These are phyloP conservation scores for Daubentonia madagascariensis DNA, from an alignment of 2,113 vertebrate species.

Conservation along the genomic window DNA sequence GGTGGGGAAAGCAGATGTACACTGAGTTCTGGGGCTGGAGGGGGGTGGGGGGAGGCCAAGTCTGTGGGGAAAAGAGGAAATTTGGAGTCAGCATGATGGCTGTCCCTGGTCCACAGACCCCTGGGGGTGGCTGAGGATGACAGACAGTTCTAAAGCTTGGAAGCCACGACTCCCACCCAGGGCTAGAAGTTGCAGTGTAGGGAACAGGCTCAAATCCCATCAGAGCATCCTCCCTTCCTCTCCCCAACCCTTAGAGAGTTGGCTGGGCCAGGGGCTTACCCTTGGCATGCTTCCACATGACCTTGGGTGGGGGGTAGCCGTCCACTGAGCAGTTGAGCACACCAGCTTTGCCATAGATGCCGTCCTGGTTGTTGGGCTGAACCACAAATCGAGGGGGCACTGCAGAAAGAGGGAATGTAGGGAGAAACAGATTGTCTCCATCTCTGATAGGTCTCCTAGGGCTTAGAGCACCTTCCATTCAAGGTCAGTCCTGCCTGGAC, in stretches of 20 bases:
- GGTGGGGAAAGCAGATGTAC: background rate
- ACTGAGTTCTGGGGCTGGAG: background rate
- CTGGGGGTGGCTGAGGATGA: background rate
- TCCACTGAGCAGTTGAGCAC: slow-evolving; percentile 98
- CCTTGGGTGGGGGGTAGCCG: slow-evolving; percentile 97
- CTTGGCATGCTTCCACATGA: slow-evolving; percentile 99
- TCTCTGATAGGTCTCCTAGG: background rate
- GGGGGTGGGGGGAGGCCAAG: background rate
- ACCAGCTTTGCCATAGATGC: slow-evolving; percentile 96
- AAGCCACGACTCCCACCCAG: too few species aligned
- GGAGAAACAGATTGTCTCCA: background rate
- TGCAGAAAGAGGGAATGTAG: slow-evolving; percentile 61
- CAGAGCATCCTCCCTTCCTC: background rate
- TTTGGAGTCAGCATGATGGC: background rate
- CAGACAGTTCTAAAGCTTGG: background rate
- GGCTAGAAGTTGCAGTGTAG: background rate
- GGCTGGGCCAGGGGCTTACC: slow-evolving; percentile 72
- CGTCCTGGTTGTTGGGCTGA: slow-evolving; percentile 98
- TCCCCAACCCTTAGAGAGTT: background rate
- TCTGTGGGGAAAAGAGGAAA: background rate
- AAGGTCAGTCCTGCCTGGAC: background rate
- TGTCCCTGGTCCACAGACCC: background rate
- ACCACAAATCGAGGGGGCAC: slow-evolving; percentile 98
- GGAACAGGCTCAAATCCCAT: background rate
- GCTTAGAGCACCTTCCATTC: background rate